These are phyloP conservation scores for Protobothrops flavoviridis DNA, from an alignment of 2,113 vertebrate genomes.

Conservation along the genomic window DNA sequence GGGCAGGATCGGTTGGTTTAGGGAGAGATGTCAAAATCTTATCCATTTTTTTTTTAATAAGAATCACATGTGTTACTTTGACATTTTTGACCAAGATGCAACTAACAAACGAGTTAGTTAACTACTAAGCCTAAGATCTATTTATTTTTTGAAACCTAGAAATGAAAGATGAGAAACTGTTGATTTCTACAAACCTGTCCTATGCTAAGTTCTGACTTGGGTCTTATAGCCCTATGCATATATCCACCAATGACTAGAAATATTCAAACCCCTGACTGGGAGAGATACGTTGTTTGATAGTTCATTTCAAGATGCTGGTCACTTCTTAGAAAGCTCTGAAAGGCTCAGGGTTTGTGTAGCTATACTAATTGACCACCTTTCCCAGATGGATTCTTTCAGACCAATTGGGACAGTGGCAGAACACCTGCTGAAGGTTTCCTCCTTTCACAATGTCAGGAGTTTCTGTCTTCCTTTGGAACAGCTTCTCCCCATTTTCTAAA, in stretches of 20 bases:
- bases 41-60: neutral
- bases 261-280: neutral
- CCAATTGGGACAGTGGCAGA: neutral
- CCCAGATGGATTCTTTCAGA: neutral
- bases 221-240: neutral
- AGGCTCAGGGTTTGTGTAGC: neutral
- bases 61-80: neutral
- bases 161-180: neutral
- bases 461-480: neutral
- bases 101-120: neutral
- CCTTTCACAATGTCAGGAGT: neutral
- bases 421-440: neutral
- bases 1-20: neutral
- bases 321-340: neutral
- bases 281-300: neutral
- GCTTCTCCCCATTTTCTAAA: neutral
- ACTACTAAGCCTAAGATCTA: neutral
- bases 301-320: neutral
- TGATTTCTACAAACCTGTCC: neutral
- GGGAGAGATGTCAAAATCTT: neutral
- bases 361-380: neutral
- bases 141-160: neutral
- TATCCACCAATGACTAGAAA: neutral
- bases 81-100: neutral
- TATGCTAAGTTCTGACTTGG: neutral